Percentiles rank a stretch among this genome's conserved stretches.
These are phyloP conservation scores for Siniperca knerii DNA, from an alignment of 2,113 vertebrate species.

Conservation along the genomic window DNA sequence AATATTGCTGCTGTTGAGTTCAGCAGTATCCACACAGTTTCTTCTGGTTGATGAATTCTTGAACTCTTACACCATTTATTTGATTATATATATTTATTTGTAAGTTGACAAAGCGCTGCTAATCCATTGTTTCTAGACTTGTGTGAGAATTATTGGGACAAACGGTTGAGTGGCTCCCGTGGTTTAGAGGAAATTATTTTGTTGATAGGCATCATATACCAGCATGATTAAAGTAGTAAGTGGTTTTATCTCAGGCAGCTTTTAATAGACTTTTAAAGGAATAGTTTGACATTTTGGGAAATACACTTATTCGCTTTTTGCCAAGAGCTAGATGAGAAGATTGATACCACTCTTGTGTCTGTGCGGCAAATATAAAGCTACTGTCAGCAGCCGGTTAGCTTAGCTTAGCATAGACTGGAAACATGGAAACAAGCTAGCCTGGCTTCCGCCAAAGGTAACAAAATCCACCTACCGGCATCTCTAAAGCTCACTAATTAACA, in stretches of 20 bases:
- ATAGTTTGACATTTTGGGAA: not conserved
- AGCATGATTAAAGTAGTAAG: too few species aligned
- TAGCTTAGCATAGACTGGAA: not conserved
- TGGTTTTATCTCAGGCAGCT: not conserved
- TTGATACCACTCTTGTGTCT: not conserved
- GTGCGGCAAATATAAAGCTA: not conserved
- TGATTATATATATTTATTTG: not conserved
- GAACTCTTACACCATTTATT: not conserved
- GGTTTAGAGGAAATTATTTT: not conserved
- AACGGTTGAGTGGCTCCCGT: not conserved
- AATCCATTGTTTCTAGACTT: not conserved
- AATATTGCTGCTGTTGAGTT: not conserved
- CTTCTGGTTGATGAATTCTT: not conserved
- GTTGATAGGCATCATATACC: not conserved
- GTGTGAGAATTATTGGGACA: not conserved
- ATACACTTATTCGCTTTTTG: not conserved
- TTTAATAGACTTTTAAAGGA: not conserved
- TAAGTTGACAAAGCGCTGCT: not conserved
- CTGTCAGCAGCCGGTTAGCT: not conserved
- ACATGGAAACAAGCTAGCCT: not conserved
- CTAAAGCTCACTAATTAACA: too few species aligned
- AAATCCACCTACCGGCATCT: too few species aligned
- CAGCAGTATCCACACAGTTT: not conserved
- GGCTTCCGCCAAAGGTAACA: not conserved
- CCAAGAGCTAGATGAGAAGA: not conserved